Percentiles rank a stretch among this genome's conserved stretches.
Conservation (phyloP, 2,888 invertebrate species). For the Busseola fusca region DNA sequence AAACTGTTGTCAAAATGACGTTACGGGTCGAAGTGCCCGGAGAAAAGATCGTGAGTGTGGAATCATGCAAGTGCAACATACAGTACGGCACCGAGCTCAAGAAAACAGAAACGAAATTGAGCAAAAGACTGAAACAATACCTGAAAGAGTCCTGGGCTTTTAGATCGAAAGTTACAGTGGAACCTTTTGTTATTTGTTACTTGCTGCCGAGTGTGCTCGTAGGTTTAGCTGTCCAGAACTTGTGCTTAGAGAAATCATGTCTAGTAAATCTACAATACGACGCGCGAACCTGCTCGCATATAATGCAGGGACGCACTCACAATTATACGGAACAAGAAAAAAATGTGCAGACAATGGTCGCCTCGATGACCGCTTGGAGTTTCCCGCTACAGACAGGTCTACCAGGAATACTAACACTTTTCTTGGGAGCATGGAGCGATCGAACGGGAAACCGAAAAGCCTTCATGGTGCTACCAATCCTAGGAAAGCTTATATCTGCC, state of each 20-base stretch:
- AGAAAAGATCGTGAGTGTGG: constrained; percentile 81
- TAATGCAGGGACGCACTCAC: constrained; percentile 82
- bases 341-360: constrained; percentile 87
- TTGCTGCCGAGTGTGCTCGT: constrained; percentile 91
- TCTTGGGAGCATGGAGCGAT: constrained; percentile 91
- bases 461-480: constrained; percentile 89
- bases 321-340: constrained; percentile 82
- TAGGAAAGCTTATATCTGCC: constrained; percentile 89
- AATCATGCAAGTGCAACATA: constrained; percentile 81
- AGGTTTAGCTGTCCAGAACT: constrained; percentile 88
- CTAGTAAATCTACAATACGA: constrained; percentile 88
- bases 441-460: constrained; percentile 89
- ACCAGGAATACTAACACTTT: constrained; percentile 88
- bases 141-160: constrained; percentile 82
- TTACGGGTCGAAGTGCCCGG: constrained; percentile 85
- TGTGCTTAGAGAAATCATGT: constrained; percentile 90
- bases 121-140: constrained; percentile 78
- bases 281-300: constrained; percentile 86
- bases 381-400: constrained; percentile 89
- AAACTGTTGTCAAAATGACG: constrained; percentile 82
- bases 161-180: constrained; percentile 89
- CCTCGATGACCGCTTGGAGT: constrained; percentile 89
- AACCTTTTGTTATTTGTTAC: constrained; percentile 91
- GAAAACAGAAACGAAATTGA: constrained; percentile 78
- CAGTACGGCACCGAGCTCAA: constrained; percentile 74